phyloP scores from a whole-genome alignment of 2,113 vertebrate species.

The Chloroceryle aenea region DNA sequence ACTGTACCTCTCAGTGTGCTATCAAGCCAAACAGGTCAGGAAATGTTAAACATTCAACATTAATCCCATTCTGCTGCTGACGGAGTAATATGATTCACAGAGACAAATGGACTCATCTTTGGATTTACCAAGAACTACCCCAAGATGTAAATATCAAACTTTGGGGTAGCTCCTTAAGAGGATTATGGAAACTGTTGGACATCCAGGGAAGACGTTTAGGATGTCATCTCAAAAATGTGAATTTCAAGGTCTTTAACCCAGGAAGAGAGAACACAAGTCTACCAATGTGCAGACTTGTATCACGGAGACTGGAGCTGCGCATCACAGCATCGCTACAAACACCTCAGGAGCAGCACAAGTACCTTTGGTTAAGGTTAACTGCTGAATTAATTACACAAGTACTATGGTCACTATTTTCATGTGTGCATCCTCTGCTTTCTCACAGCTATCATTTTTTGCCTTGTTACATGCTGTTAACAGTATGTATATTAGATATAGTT shows the following conservation, averaged over 20 bases:
- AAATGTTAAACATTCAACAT: background rate
- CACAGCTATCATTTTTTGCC: background rate
- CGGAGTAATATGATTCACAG: rapidly evolving
- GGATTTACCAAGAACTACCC: background rate
- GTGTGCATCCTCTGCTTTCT: background rate
- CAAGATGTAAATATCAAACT: background rate
- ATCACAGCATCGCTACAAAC: background rate
- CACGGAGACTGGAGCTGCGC: background rate
- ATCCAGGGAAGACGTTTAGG: background rate
- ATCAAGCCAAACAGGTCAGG: background rate
- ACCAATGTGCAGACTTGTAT: background rate
- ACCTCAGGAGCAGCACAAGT: background rate
- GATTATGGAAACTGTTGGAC: background rate
- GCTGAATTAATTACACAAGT: background rate
- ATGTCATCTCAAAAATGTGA: background rate
- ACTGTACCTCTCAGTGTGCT: background rate
- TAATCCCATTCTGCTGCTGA: background rate
- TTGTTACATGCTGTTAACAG: background rate
- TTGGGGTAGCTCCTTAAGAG: background rate
- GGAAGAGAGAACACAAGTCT: background rate
- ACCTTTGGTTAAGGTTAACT: background rate
- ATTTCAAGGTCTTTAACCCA: background rate
- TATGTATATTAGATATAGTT: background rate
- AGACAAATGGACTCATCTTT: background rate
- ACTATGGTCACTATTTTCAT: background rate